Evolutionary conservation across 2,797 vertebrate genomes (phyloP), one percentile per base, ranked within the genome.

Genomic region (Melanotaenia boesemani): DNA sequence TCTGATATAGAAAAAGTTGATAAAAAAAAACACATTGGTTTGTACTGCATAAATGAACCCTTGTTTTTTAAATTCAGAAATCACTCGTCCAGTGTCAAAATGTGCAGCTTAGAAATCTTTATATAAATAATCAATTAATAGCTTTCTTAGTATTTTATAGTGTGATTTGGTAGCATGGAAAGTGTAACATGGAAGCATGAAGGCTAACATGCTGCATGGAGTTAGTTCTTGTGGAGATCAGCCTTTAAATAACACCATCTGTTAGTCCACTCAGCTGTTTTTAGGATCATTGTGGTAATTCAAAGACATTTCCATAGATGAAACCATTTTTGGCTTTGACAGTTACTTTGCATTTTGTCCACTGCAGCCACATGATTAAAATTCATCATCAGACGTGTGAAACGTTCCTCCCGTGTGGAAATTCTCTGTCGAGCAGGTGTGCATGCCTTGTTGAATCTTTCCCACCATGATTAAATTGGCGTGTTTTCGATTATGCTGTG

Each of bases 401-500:
- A 91, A 89, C 72, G 75, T 85, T 59, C 63, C 67, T 85, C 82
- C 67, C 50, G 58, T 83, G 77, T 91, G 83, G 83, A 86, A 78
- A n/a, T 52, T 78, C 74, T 85, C 66, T 4, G 30, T 36, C 1
- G 26, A 86, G 86, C 92, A 93, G 92, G 92, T 93, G 92, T 91
- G 85, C 84, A 70, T 68, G 84, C 70, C 67, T 73, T 74, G 81
- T 71, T 74, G 84, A 79, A 83, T 85, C 72, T 79, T 88, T 90
- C 87, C 84, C 86, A 83, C 76, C 74, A 6, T 89, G 83, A 91
- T 89, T 87, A 84, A 91, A 85, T 75, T 70, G 86, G 86, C 74
- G 78, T 92, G 91, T 86, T 92, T 91, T 85, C 68, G 85, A 92
- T 92, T 93, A 92, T 63, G 66, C 55, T 92, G 88, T 93, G 76